Base-by-base conservation (phyloP, 53 echinoderm and acorn worm species). In the Temnopleurus reevesii region DNA sequence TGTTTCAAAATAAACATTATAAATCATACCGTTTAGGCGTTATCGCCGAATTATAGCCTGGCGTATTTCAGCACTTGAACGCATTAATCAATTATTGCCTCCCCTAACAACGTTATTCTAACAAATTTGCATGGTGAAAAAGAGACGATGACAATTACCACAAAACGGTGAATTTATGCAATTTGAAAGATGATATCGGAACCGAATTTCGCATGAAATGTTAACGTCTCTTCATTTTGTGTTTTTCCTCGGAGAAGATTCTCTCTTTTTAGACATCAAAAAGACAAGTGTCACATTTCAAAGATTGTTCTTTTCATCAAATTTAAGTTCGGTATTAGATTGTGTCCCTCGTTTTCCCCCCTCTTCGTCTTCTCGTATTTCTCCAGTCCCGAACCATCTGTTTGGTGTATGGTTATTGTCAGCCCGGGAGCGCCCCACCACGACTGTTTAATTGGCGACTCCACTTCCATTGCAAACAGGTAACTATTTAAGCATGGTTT, bases 121-220 rank as follows among this genome's bases (percentile, higher is more conserved):
- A 49, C 49, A 49, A 79, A 79, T 79, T 79, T 79, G 46, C 79
- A 49, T 79, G 24, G 49, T 35, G 17, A 79, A 46, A 49, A 28
- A 46, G 49, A 19, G 26, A 79, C 47, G 15, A 29, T 29, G 49
- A 79, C 27, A 79, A 79, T 79, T 79, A 79, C 79, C 79, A 79
- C 55, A 35, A 83, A 56, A 83, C 83, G 83, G 83, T 35, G 83
- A 83, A 53, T 83, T 83, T 83, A 83, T 83, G 55, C 35, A 83
- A 83, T 83, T 83, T 83, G 83, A 55, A 83, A 83, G 33, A 12
- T 55, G 83, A 83, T 83, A 83, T 53, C 5, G 18, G 27, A 80
- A 17, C n/a, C 80, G 27, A 26, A 49, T 51, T 49, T 30, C 80
- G 51, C 18, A 30, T 35, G 15, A 56, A 83, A 21, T 30, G 56